Evolutionary conservation across 2,797 vertebrate species (phyloP), one percentile per base, ranked within the genome.

Genomic region (Tarsius wallacei): DNA sequence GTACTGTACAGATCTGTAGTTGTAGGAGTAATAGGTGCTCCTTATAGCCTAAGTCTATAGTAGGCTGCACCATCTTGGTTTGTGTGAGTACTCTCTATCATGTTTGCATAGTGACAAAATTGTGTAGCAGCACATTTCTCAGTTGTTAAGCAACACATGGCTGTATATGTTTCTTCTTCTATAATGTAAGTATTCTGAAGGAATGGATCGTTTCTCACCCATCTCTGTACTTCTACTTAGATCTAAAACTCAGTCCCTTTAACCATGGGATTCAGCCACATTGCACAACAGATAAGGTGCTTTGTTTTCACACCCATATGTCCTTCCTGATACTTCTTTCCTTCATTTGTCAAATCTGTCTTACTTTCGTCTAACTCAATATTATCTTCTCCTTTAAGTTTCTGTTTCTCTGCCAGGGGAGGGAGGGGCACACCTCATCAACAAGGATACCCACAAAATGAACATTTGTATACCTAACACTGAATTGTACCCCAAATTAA

Each of bases 331-430:
- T 73, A 49, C 3, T 77, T 33, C 55, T 71, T 68, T 14, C 85
- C 24, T 96, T 94, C 10, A 85, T 78, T 87, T 87, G 3, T 73
- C 51, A 94, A 21, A 33, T 70, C 61, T 88, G 68, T 82, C 33
- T 70, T 88, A 63, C 49, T 51, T 87, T 85, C 21, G 51, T 59
- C 4, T 8, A 90, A 31, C 19, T 97, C 59, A 90, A 0, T 87
- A n/a, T 89, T 94, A 21, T 16, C 10, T 57, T 93, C 66, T 66
- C 19, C n/a, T 87, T 93, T 91, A 90, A 74, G n/a, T 90, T 87
- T 87, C 59, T 81, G 17, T 83, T 90, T 96, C 55, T 92, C 42
- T 42, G 42, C 42, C 42, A 42, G 42, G 42, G 42, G 42, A 42
- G 42, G 42, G 42, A 42, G 42, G 42, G 42, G 4, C 42, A 42